Evolutionary conservation across 2,888 invertebrate genomes (phyloP), one percentile per base, ranked within the genome.

Genomic region (Orthosia cruda): DNA sequence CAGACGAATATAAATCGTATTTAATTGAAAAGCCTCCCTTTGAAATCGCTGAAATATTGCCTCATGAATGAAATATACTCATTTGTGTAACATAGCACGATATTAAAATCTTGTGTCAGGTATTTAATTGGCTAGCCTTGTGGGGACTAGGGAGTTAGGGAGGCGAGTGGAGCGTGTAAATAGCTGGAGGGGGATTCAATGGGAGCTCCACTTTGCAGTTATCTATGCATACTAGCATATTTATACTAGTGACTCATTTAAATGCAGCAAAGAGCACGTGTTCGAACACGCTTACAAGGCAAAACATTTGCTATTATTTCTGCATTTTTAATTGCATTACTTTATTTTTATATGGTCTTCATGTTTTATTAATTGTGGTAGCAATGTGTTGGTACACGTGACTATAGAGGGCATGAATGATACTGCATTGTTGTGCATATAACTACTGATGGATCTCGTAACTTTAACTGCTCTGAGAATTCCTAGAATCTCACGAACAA

Each of bases 141-240:
- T 50, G 23, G n/a, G 7, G 18, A 20, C 23, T 54, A 45, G 89
- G 89, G 90, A 86, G 81, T n/a, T 59, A 45, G 89, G 89, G 90
- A 86, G 81, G 82, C 82, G 83, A 91, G 87, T 91, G 88, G 86
- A 89, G 88, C 86, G 88, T 84, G 88, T 85, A 86, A 89, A 89
- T 83, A 85, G 86, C 83, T 83, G 69, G 70, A 74, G 87, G 88
- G 87, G 86, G 68, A 74, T 74, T 76, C 76, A 80, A 82, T 83
- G 62, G 59, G 66, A 54, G 57, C 58, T 59, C 58, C 64, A 59
- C 18, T 26, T 73, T 74, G 23, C 65, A 40, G 71, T 18, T 73
- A 16, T 45, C 49, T 72, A 68, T 45, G 32, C 71, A 62, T 50
- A 66, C 45, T 55, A 62, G 32, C 61, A 74, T 78, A 71, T 65